Conservation (phyloP, 2,888 invertebrate species). For the Heliothis peltigera region DNA sequence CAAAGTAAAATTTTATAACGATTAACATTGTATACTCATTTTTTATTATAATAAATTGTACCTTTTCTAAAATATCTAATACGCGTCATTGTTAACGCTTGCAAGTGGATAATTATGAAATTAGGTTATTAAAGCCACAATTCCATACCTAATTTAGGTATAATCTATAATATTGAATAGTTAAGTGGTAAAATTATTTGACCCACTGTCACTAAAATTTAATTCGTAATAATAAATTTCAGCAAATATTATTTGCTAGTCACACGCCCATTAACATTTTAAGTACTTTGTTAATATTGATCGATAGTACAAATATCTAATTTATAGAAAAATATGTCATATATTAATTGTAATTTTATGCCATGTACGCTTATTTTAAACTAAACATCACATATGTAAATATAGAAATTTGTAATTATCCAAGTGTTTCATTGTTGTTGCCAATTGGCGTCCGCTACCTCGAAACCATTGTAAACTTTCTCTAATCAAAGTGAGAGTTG, state of each 20-base stretch:
- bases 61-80: conserved; percentile 73
- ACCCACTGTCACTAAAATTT: conserved; percentile 86
- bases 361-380: conserved; percentile 90
- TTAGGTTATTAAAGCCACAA: conserved; percentile 73
- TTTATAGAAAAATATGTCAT: conserved; percentile 89
- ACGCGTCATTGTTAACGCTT: conserved; percentile 75
- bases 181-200: conserved; percentile 71
- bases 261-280: conserved; percentile 86
- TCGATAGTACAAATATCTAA: conserved; percentile 90
- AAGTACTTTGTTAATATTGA: conserved; percentile 87
- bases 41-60: conserved; percentile 78
- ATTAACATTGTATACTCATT: conserved; percentile 83
- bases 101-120: conserved; percentile 69
- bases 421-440: conserved; percentile 69
- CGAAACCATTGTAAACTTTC: conserved; percentile 26
- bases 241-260: conserved; percentile 89
- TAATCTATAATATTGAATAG: conserved; percentile 78
- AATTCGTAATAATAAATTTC: conserved; percentile 75
- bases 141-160: conserved; percentile 82
- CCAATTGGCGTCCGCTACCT: conserved; percentile 27
- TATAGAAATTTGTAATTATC: conserved; percentile 88
- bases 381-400: conserved; percentile 89
- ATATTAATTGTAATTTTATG: conserved; percentile 89
- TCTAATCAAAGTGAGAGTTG: conserved; percentile 1
- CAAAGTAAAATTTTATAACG: conserved; percentile 72